Evolutionary conservation across 2,888 invertebrate genomes (phyloP).

Genomic region (Drosophila borealis): DNA sequence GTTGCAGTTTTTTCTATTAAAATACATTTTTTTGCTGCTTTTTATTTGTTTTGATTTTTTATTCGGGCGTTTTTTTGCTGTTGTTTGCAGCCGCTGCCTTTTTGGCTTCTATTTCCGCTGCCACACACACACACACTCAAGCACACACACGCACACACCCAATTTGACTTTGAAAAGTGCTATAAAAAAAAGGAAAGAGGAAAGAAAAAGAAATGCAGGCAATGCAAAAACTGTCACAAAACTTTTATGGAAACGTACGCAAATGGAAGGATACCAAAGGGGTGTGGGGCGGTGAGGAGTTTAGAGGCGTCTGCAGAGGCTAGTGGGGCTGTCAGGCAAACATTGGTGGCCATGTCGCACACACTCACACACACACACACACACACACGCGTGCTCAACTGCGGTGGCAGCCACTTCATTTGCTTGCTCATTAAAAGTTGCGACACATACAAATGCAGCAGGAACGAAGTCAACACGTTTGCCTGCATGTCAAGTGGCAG

Average conservation of each 20-base stretch:
- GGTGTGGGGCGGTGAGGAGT: neutral
- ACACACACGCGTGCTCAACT: slow-evolving; percentile 2
- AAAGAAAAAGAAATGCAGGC: slow-evolving; percentile 23
- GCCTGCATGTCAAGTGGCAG: slow-evolving; percentile 77
- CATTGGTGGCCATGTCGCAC: slow-evolving; percentile 55
- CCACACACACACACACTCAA: slow-evolving; percentile 43
- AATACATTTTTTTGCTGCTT: slow-evolving; percentile 22
- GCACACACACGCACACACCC: slow-evolving; percentile 26
- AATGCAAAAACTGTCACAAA: slow-evolving; percentile 73
- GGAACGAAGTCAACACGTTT: slow-evolving; percentile 74
- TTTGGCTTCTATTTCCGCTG: slow-evolving; percentile 50
- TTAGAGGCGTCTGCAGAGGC: neutral
- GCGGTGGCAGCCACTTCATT: slow-evolving; percentile 70
- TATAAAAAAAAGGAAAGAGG: slow-evolving; percentile 20
- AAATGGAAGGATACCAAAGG: neutral
- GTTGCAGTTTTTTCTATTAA: slow-evolving; percentile 57
- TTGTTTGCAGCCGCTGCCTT: slow-evolving; percentile 47
- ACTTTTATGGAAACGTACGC: slow-evolving; percentile 69
- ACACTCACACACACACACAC: neutral
- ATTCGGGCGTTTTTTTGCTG: slow-evolving; percentile 29
- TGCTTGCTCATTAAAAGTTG: slow-evolving; percentile 79
- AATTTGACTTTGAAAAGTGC: slow-evolving; percentile 66
- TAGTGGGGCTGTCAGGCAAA: slow-evolving; percentile 33
- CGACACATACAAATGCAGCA: slow-evolving; percentile 75
- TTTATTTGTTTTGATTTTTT: slow-evolving; percentile 26